Evolutionary conservation across 2,797 vertebrate genomes (phyloP).

Genomic region (Scleropages formosus): DNA sequence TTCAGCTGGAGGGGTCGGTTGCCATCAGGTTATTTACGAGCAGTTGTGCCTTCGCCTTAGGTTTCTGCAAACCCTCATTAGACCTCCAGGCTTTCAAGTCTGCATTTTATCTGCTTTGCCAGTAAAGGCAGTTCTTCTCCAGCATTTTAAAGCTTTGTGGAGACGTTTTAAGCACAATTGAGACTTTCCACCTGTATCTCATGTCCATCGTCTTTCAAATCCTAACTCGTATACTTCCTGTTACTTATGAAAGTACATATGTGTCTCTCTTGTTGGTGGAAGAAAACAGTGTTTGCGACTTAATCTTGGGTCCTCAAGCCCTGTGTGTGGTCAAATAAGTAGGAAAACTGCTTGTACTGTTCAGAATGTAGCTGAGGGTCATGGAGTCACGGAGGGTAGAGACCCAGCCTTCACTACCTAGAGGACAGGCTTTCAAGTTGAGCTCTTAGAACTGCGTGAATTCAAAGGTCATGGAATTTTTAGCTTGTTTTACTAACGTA

Average conservation of each 20-base stretch:
- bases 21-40: not conserved
- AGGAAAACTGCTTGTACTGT: slow-evolving; percentile 41
- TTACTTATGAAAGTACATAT: not conserved
- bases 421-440: too few species aligned
- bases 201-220: too few species aligned
- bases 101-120: too few species aligned
- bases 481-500: too few species aligned
- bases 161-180: too few species aligned
- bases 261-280: not conserved
- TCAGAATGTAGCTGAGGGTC: slow-evolving; percentile 41
- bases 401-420: slow-evolving; percentile 38
- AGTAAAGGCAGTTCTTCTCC: too few species aligned
- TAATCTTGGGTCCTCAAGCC: slow-evolving; percentile 40
- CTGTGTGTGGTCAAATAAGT: slow-evolving; percentile 47
- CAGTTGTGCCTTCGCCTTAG: slow-evolving; percentile 8
- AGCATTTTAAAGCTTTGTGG: too few species aligned
- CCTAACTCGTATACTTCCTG: not conserved
- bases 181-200: too few species aligned
- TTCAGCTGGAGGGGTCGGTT: not conserved
- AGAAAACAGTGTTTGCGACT: slow-evolving; percentile 24
- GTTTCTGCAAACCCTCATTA: not conserved
- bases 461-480: too few species aligned
- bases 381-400: slow-evolving; percentile 32
- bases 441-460: too few species aligned
- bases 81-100: not conserved